Base-by-base conservation (phyloP, 2,888 invertebrate species). In the Philereme transversata region DNA sequence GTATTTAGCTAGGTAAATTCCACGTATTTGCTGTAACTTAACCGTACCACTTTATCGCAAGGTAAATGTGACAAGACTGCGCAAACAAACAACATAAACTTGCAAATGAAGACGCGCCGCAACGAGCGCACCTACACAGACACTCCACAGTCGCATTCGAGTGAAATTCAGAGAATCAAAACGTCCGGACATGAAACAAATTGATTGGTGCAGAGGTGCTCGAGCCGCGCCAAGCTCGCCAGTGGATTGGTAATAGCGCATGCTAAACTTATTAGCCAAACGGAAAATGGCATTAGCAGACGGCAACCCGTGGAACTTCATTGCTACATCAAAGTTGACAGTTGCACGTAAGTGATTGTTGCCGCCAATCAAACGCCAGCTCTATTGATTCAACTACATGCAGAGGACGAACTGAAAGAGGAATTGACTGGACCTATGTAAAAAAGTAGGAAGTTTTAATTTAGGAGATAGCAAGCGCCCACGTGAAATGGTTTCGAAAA, bases 211-310 rank as follows among this genome's bases (percentile, higher is more conserved):
- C 84, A 84, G 83, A 80, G 81, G 83, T 81, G 82, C 79, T 82
- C 82, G 79, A 74, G 76, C 74, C 81, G 79, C 84, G 80, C 77
- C 85, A 78, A 83, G 80, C 86, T 82, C 83, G 81, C 81, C 86
- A 81, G 83, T 79, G 85, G 88, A 92, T 91, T 92, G 91, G 88
- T 91, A 91, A 91, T 92, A 90, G 88, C 81, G 86, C 83, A 88
- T 88, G 90, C 88, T 91, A 92, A 92, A 89, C 91, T 90, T 89
- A 92, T 92, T 91, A 92, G 85, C 83, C 84, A 86, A 89, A 88
- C 88, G 90, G 90, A 90, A 92, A 92, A 92, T 90, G 86, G 86
- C 83, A 88, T 92, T 90, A 92, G 81, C 85, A 83, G 81, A 83
- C 83, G 76, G 81, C 77, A 66, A 78, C 72, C 81, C 78, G 86